A percentile compares a stretch with the other conserved stretches of the same genome.
Conservation (phyloP, 2,113 vertebrate species). For the Andinoacara biseriatus region DNA sequence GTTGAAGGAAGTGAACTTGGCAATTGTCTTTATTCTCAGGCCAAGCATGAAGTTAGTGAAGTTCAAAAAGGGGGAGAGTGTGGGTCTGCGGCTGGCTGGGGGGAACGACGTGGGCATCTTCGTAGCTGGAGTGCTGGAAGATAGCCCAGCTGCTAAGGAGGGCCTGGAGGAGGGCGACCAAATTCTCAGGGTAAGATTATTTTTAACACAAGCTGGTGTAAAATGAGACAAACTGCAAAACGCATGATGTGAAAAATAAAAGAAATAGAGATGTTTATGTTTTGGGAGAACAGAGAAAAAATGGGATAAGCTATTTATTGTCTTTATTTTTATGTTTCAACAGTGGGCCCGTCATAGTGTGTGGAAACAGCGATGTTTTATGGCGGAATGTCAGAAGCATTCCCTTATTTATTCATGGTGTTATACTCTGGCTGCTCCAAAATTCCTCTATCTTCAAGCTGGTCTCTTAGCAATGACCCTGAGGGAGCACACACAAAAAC, state of each 20-base stretch:
- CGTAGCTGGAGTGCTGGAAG: constrained; percentile 96
- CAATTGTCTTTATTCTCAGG: constrained; percentile 74
- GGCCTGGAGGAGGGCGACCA: constrained; percentile 98
- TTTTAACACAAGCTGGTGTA: constrained; percentile 8
- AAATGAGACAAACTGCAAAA: neutral
- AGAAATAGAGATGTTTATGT: neutral
- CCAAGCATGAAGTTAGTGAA: constrained; percentile 99
- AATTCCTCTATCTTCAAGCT: constrained; percentile 62
- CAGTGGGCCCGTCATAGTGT: constrained; percentile 11
- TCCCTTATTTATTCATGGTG: constrained; percentile 30
- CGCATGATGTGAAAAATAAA: neutral
- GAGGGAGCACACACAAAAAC: constrained; percentile 46
- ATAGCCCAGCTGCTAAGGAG: constrained; percentile 98
- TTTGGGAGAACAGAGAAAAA: neutral
- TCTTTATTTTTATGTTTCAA: neutral
- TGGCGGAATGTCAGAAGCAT: constrained; percentile 24
- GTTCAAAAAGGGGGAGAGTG: constrained; percentile 98
- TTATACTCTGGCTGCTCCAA: constrained; percentile 50
- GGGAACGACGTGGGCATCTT: constrained; percentile 99
- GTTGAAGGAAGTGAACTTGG: constrained; percentile 8
- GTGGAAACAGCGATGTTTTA: constrained; percentile 48
- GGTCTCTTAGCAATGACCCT: constrained; percentile 68
- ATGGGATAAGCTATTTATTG: neutral
- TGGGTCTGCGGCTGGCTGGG: constrained; percentile 96
- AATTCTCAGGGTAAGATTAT: constrained; percentile 93